Base-by-base conservation (phyloP, 1,140 invertebrate genomes). In the Belonocnema kinseyi region DNA sequence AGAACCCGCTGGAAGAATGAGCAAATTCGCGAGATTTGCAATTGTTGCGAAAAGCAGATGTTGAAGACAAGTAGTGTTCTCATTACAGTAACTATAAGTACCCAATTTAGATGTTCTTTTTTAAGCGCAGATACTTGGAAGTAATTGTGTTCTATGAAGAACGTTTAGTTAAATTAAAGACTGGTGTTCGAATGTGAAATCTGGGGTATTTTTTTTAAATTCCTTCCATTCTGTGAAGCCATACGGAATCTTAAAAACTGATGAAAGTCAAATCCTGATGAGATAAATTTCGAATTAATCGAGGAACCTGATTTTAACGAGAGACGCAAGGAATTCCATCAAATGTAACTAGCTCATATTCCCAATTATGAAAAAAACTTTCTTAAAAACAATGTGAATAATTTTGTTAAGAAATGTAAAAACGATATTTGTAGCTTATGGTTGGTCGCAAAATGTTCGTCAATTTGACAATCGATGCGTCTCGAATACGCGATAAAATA, bases 41-140 rank as follows among this genome's bases (percentile, higher is more conserved):
- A 33, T 33, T 5, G 21, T 66, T 26, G 61, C 26, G 21, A 66
- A 66, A 66, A 66, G 61, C 61, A 66, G 61, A 66, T 66, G 61
- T 66, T 66, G 21, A 66, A 66, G 11, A 66, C 58, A 66, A 40
- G 40, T 10, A 40, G 10, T 66, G 40, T 66, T 66, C 61, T 40
- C 61, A 66, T 66, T 66, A 66, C 40, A 13, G 13, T 66, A 33
- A 66, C 26, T 66, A 33, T 2, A 40, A 14, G 19, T 33, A 66
- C n/a, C 17, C 16, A 19, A 54, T n/a, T 17, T 40, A 16, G 14
- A 54, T 11, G 8, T 54, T 40, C n/a, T 40, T 40, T 66, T 66
- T 40, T 40, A 33, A 61, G 26, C 2, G 13, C 16, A n/a, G 33
- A 61, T 61, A 33, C 26, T 61, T 61, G 58, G 11, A 13, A 40